Conservation (phyloP, 2,113 vertebrate species). For the Mus musculus region DNA sequence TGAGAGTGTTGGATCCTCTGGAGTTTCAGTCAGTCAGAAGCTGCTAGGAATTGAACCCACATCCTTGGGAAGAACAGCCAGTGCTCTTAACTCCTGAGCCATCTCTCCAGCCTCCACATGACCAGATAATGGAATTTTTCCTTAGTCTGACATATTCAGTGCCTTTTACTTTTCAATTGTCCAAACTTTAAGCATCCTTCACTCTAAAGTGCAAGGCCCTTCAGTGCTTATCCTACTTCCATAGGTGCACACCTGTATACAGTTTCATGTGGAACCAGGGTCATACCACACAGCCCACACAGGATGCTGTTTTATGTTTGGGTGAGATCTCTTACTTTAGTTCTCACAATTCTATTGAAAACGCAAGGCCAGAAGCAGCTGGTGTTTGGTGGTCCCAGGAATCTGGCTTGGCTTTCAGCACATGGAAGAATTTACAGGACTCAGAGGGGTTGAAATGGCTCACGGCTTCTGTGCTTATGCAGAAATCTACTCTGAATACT, state of each 20-base stretch:
- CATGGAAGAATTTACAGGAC: background rate
- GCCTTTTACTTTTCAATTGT: conserved; percentile 12
- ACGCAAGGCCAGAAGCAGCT: background rate
- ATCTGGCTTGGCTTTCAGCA: background rate
- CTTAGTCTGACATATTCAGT: background rate
- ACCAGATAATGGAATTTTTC: background rate
- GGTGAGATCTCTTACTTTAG: conserved; percentile 19
- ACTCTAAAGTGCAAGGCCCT: background rate
- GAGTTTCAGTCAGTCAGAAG: background rate
- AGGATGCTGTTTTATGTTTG: background rate
- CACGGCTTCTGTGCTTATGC: background rate
- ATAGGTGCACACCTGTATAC: background rate
- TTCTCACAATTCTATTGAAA: background rate
- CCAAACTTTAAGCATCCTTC: background rate
- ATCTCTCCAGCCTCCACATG: background rate
- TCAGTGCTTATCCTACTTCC: background rate
- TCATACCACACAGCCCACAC: background rate
- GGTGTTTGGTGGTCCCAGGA: background rate
- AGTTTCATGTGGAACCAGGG: background rate
- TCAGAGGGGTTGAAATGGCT: background rate
- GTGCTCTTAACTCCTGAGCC: background rate
- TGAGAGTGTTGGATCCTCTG: background rate
- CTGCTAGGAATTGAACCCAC: background rate
- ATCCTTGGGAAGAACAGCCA: background rate
- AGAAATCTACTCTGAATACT: background rate